Conservation (phyloP, 2,113 vertebrate genomes). For the Serilophus lunatus region DNA sequence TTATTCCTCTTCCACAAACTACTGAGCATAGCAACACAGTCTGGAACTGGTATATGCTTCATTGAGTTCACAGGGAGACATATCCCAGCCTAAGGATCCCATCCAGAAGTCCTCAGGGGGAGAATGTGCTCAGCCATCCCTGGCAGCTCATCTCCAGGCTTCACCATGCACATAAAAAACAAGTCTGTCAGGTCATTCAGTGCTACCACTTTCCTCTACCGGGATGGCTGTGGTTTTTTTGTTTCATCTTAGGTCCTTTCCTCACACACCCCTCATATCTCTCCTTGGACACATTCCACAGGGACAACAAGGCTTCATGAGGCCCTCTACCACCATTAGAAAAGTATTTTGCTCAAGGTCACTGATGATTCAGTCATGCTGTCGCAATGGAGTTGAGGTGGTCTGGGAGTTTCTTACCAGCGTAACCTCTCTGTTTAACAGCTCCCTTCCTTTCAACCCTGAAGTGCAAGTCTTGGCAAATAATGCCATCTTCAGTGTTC, state of each 20-base stretch:
- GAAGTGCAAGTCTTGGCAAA: not conserved
- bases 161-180: not conserved
- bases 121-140: not conserved
- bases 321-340: not conserved
- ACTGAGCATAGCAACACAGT: not conserved
- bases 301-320: not conserved
- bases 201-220: not conserved
- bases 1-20: not conserved
- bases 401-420: not conserved
- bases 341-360: not conserved
- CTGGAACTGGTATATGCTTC: not conserved
- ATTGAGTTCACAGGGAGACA: not conserved
- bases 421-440: not conserved
- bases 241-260: not conserved
- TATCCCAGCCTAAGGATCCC: not conserved
- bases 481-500: conserved; percentile 4
- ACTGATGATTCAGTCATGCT: not conserved
- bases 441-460: not conserved
- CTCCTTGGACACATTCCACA: not conserved
- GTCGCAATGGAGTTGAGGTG: not conserved
- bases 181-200: not conserved
- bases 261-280: not conserved
- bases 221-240: not conserved
- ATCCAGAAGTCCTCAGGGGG: conserved; percentile 11
- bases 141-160: not conserved